Base-by-base conservation (phyloP, 1,140 invertebrate genomes). In the Panagrolaimus sp. region DNA sequence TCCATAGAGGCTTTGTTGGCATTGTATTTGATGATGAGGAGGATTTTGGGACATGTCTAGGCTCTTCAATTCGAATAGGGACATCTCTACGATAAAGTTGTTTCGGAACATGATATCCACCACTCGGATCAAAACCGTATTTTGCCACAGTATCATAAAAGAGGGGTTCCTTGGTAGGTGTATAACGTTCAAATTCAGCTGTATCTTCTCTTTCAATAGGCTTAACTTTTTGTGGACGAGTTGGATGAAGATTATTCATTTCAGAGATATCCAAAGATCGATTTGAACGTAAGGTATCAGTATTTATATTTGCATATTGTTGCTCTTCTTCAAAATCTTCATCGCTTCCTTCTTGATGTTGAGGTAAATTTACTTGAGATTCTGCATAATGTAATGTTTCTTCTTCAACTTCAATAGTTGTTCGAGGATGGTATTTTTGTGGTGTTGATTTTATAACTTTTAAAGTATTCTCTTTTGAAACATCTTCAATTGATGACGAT, bases 41-140 rank as follows among this genome's bases (percentile, higher is more conserved):
- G 31, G 31, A 38, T 27, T 57, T 57, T 27, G 51, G 51, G 27
- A 27, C 27, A 27, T 57, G 51, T 20, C 51, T 14, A 11, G 51
- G 51, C 27, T 57, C 51, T 27, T 57, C 51, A 27, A 57, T 27
- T 11, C 27, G 27, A 13, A 57, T 57, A 20, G 51, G 51, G 51
- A 57, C 27, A 25, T 57, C 51, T 25, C 51, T 20, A n/a, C 51
- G 51, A 27, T 57, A 57, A 57, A 57, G 51, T 11, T 57, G 51
- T 57, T 57, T 57, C n/a, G 51, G 51, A 16, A 27, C 51, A 57
- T 57, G 51, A 57, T 57, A 57, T 57, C 51, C 51, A 13, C 51
- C 51, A 23, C 51, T 57, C 8, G 51, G 20, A 27, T 57, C 51
- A 57, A 57, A 57, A 25, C 51, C 51, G 51, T 57, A 57, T 57